Base-by-base conservation (phyloP, 2,113 vertebrate genomes). In the Cacatua alba region DNA sequence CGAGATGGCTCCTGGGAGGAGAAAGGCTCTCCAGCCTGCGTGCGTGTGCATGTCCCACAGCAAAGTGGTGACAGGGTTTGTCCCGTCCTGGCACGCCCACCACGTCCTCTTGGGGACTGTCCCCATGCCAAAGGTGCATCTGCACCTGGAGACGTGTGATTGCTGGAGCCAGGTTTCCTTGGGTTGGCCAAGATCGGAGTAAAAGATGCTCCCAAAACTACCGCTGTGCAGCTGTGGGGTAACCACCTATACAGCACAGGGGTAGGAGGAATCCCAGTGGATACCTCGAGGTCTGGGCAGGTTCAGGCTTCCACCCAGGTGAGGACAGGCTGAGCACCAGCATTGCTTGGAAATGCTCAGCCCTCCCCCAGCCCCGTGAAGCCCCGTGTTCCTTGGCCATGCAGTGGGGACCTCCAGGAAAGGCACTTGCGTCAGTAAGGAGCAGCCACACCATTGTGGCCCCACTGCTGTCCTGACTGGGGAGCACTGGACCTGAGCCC, bases 341-440 rank as follows among this genome's bases (percentile, higher is more conserved):
- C 46, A 64, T 57, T 13, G 20, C n/a, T 41, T 13, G 35, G 62
- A 13, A 76, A 43, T 6, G 16, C 28, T 69, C 49, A 81, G 53
- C n/a, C 55, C 63, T 1, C 13, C 23, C 41, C 69, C 68, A 57
- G 31, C 69, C 35, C 68, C 12, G 4, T 13, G 87, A 14, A 62
- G 62, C 12, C 44, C 67, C 3, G 0, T 2, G 14, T 21, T 60
- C 67, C 67, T 67, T 0, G 6, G 71, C 60, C 4, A 8, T 2
- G 10, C 72, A 18, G 2, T 2, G 23, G 76, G 70, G 29, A 75
- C 19, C 64, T 70, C 89, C 89, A 65, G 70, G 60, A 92, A 95
- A 97, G 95, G 94, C 95, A 96, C 94, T 94, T 95, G 83, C 48
- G 84, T 72, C 51, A 3, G 52, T 0, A 1, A 23, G 78, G 77